phyloP scores from a whole-genome alignment of 1,140 invertebrate species.

The Globodera ellingtonae region DNA sequence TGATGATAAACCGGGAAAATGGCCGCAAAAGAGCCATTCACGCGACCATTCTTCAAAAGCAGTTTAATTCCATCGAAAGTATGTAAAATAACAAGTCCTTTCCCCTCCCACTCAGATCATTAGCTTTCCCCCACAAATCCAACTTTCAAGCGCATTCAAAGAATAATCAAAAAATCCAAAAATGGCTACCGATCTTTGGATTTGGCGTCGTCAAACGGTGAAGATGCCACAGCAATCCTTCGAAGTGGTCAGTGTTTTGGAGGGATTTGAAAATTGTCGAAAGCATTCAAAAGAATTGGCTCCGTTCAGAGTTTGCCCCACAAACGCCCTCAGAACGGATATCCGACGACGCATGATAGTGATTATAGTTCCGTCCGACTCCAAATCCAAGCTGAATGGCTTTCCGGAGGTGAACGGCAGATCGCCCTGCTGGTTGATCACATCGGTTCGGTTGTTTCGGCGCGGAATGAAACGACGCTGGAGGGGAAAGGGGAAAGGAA shows the following conservation, averaged over 20 bases:
- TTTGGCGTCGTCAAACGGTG: not conserved
- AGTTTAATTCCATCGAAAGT: too few species aligned
- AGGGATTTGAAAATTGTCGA: too few species aligned
- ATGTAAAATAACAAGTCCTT: too few species aligned
- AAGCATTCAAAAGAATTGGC: too few species aligned
- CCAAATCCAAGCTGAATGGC: not conserved
- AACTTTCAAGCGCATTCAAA: not conserved
- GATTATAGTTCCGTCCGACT: not conserved
- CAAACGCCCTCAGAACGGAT: not conserved
- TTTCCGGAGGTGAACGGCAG: not conserved
- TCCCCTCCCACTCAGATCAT: too few species aligned
- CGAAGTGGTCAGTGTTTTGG: not conserved
- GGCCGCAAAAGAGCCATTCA: too few species aligned
- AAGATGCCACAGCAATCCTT: conserved; percentile 1
- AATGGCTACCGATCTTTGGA: not conserved
- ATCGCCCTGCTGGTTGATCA: not conserved
- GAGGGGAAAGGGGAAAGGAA: not conserved
- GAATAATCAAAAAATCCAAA: not conserved
- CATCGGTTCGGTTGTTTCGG: not conserved
- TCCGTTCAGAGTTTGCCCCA: not conserved
- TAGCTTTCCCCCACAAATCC: too few species aligned
- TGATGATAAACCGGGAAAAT: too few species aligned
- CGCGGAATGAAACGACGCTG: not conserved
- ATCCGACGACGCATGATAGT: not conserved
- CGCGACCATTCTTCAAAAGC: too few species aligned